Conservation (phyloP, 2,888 invertebrate genomes). For the Clostera curtula region DNA sequence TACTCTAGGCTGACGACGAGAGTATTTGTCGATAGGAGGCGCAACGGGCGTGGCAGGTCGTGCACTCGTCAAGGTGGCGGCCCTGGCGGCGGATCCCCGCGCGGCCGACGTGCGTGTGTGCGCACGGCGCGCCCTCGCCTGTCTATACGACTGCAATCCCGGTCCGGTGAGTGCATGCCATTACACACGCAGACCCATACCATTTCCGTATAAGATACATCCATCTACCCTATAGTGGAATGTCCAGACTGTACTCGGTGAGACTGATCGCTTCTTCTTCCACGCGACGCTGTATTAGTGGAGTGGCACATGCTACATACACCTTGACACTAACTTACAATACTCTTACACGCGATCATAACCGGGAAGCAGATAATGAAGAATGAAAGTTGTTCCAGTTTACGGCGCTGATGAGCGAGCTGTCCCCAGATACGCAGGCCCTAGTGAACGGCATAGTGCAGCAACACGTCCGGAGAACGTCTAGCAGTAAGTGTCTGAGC, state of each 20-base stretch:
- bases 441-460: slow-evolving; percentile 83
- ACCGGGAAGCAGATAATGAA: too few relatives aligned
- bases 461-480: slow-evolving; percentile 80
- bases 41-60: slow-evolving; percentile 66
- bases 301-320: too few relatives aligned
- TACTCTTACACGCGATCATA: too few relatives aligned
- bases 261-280: too few relatives aligned
- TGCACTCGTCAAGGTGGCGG: slow-evolving; percentile 83
- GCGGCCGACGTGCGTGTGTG: slow-evolving; percentile 80
- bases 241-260: too few relatives aligned
- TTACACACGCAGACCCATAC: too few relatives aligned
- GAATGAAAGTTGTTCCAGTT: slow-evolving; percentile 82
- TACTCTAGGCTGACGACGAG: too few relatives aligned
- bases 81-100: slow-evolving; percentile 80
- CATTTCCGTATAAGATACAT: too few relatives aligned
- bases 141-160: slow-evolving; percentile 93
- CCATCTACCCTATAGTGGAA: too few relatives aligned
- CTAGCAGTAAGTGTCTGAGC: slow-evolving; percentile 65
- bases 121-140: slow-evolving; percentile 82
- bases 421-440: slow-evolving; percentile 84
- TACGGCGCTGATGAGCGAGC: slow-evolving; percentile 83
- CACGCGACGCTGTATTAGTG: too few relatives aligned
- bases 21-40: slow-evolving; percentile 59
- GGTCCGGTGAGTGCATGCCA: slow-evolving; percentile 63
- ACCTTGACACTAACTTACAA: too few relatives aligned